Evolutionary conservation across 1,140 invertebrate genomes (phyloP).

Genomic region (Lineus longissimus): DNA sequence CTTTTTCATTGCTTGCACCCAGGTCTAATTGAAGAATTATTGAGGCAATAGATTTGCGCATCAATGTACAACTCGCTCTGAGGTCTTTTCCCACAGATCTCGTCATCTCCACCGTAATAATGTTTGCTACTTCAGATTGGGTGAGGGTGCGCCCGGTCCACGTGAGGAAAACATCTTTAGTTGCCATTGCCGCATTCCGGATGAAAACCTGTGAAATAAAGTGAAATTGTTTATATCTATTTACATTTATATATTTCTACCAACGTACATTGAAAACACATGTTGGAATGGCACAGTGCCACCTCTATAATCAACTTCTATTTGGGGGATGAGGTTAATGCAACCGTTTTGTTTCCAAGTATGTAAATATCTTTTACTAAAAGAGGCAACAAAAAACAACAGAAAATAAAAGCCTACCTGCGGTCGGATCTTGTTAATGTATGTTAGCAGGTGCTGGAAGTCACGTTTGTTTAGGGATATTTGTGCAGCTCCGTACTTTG

Average conservation of each 20-base stretch:
- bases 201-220: no score
- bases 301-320: no score
- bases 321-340: no score
- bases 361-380: no score
- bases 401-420: background rate
- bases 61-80: background rate
- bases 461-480: background rate
- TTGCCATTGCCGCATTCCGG: no score
- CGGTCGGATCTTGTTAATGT: background rate
- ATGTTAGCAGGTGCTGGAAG: background rate
- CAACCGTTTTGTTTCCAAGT: no score
- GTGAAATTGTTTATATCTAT: no score
- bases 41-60: slow-evolving; percentile 1
- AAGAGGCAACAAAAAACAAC: no score
- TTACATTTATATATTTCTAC: no score
- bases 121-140: slow-evolving; percentile 5
- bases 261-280: no score
- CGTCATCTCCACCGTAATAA: background rate
- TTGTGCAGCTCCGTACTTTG: slow-evolving; percentile 1
- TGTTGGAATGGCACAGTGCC: no score
- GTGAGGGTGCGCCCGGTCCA: background rate
- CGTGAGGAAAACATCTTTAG: slow-evolving; percentile 3
- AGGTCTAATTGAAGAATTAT: background rate
- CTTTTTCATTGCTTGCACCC: slow-evolving; percentile 4
- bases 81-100: background rate